Base-by-base conservation (phyloP, 2,888 invertebrate genomes). In the Dynastes tityus region DNA sequence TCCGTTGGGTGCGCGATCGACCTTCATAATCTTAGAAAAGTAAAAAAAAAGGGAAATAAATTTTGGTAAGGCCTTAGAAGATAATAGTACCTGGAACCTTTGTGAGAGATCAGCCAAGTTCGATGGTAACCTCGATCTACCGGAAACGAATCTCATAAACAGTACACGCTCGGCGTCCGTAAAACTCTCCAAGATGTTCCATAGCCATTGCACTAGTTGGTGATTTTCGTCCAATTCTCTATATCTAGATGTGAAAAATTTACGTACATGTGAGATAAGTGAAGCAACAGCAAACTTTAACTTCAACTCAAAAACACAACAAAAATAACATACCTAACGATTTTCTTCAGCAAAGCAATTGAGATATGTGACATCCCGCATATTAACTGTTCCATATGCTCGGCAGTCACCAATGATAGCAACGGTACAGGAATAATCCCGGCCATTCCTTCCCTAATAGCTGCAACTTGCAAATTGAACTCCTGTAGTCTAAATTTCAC, bases 131-230 rank as follows among this genome's bases (percentile, higher is more conserved):
- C 93, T 87, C 1, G 92, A 92, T 55, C 93, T 88, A 2, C 93
- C 93, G 0, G 92, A 93, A 5, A 93, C 93, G 86, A 93, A 93
- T 81, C 93, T 87, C 90, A 93, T 90, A 85, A 93, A 93, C 58
- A 93, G 89, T 16, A 93, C 92, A 80, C 92, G 87, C 84, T 93
- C 93, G 27, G 90, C 90, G 84, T 92, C 92, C 6, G 90, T 91
- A 86, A 93, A 93, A 68, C 88, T 88, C 84, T 92, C 92, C 77
- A 93, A 87, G 80, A 92, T 91, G 80, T 89, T 89, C 93, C 93
- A 93, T 82, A 93, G 88, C 93, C 93, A 93, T 82, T 91, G 89
- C 1, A 93, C 91, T 75, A 93, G 86, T 80, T 90, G 90, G 84
- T 91, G 90, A 80, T 89, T 90, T 85, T 92, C 92, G 83, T 92